phyloP scores from a whole-genome alignment of 2,888 invertebrate genomes.

The Deroplatys truncata region DNA sequence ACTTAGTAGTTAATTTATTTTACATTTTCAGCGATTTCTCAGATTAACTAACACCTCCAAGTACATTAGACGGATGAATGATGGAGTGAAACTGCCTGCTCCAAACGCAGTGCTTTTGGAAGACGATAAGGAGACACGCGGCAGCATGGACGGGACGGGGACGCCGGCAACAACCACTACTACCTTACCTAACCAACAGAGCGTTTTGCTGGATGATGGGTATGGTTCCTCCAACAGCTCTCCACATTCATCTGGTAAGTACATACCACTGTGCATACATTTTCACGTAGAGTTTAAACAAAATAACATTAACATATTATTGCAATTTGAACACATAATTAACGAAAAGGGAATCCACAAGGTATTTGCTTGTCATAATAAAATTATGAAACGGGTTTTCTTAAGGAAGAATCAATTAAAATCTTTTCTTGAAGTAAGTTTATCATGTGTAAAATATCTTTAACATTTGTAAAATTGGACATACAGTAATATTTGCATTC shows the following conservation, averaged over 20 bases:
- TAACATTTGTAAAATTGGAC: too few species aligned
- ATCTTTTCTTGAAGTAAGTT: too few species aligned
- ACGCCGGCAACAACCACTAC: background rate
- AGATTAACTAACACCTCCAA: background rate
- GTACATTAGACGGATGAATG: background rate
- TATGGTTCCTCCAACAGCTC: conserved; percentile 65
- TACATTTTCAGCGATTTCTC: background rate
- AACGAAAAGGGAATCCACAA: background rate
- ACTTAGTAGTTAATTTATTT: background rate
- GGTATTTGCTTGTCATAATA: background rate
- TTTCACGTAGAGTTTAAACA: too few species aligned
- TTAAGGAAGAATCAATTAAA: too few species aligned
- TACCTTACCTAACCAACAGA: conserved; percentile 13
- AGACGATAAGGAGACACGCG: background rate
- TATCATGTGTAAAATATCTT: too few species aligned
- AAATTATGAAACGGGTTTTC: too few species aligned
- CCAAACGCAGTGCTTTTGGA: background rate
- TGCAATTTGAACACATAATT: too few species aligned
- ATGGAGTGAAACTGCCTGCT: background rate
- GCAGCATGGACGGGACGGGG: background rate
- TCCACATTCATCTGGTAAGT: conserved; percentile 57
- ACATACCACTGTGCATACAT: too few species aligned
- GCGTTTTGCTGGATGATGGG: conserved; percentile 54
- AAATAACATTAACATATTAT: background rate
- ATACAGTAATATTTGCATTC: too few species aligned